Evolutionary conservation across 2,797 vertebrate genomes (phyloP).

Genomic region (Chloroceryle amazona): DNA sequence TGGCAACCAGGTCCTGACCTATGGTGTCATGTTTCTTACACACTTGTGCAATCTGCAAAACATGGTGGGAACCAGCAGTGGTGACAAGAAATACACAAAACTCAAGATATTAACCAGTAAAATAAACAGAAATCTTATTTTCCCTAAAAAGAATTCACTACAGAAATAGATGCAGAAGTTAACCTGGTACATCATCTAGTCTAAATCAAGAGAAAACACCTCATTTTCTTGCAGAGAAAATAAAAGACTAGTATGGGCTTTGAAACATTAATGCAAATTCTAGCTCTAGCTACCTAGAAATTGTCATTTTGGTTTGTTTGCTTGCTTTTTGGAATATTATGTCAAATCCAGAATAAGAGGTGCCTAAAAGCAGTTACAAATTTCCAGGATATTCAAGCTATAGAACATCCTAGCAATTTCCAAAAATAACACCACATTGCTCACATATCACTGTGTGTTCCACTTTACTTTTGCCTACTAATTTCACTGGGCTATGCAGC

Average conservation of each 20-base stretch:
- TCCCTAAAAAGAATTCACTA: not conserved
- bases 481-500: not conserved
- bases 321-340: not conserved
- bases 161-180: not conserved
- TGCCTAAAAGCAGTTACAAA: not conserved
- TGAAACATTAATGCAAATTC: not conserved
- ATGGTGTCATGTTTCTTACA: slow-evolving; percentile 82
- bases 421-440: not conserved
- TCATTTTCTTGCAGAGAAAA: not conserved
- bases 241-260: not conserved
- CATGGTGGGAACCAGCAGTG: not conserved
- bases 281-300: not conserved
- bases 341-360: not conserved
- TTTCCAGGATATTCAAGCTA: not conserved
- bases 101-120: not conserved
- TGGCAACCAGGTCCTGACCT: slow-evolving; percentile 91
- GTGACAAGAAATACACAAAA: not conserved
- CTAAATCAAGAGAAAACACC: not conserved
- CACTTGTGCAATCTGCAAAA: slow-evolving; percentile 84
- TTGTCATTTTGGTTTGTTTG: not conserved
- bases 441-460: not conserved
- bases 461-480: not conserved
- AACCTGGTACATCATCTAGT: not conserved
- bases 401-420: not conserved
- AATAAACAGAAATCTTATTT: not conserved